A percentile compares a stretch with the other conserved stretches of the same genome.
phyloP scores from a whole-genome alignment of 2,888 invertebrate genomes.

The Himalopsyche tibetana region DNA sequence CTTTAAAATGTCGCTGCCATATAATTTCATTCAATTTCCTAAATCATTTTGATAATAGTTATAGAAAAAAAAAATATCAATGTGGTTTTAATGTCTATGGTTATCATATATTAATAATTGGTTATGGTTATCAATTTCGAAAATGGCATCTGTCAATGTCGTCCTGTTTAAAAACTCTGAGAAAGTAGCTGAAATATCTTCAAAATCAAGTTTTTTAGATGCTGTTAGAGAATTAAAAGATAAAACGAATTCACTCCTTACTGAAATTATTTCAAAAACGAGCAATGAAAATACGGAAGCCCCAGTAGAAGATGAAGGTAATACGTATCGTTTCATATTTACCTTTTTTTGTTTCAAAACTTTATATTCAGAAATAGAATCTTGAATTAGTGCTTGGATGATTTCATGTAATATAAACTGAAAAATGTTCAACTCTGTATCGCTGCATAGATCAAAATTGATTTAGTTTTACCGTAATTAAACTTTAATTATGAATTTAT shows the following conservation, averaged over 20 bases:
- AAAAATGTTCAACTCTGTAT: too few relatives aligned
- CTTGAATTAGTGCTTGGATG: neutral
- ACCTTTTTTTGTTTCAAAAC: neutral
- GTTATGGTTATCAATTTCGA: conserved; percentile 33
- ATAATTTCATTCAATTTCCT: too few relatives aligned
- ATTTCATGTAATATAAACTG: too few relatives aligned
- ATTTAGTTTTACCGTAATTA: too few relatives aligned
- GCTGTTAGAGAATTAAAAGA: conserved; percentile 52
- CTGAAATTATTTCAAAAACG: conserved; percentile 53
- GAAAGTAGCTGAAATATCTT: conserved; percentile 57
- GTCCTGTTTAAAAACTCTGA: conserved; percentile 50
- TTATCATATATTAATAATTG: neutral
- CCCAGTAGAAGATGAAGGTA: conserved; percentile 45
- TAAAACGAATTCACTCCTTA: conserved; percentile 54
- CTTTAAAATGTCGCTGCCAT: too few relatives aligned
- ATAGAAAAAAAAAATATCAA: too few relatives aligned
- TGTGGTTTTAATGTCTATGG: neutral
- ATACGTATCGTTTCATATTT: neutral
- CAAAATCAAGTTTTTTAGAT: conserved; percentile 52
- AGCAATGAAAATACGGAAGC: conserved; percentile 48
- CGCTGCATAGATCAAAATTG: too few relatives aligned
- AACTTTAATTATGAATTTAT: too few relatives aligned
- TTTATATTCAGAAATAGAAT: neutral
- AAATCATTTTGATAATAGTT: too few relatives aligned
- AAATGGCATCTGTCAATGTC: conserved; percentile 54